Conservation (phyloP, 2,888 invertebrate genomes). For the Lepidochrysops patricia region DNA sequence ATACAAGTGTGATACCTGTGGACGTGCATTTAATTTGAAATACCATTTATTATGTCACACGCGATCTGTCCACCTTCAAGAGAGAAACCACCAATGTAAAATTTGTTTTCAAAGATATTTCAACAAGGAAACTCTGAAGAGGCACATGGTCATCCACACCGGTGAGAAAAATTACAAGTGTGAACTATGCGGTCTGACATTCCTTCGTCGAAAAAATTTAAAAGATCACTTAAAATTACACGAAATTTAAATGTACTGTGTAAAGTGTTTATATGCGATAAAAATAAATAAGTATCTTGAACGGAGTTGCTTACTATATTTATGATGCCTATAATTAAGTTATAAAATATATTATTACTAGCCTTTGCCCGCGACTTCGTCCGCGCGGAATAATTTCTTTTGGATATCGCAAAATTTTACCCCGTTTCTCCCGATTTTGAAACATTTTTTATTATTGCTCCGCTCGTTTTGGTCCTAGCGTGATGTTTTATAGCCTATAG, state of each 20-base stretch:
- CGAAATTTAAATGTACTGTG: slow-evolving; percentile 34
- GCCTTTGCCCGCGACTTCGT: no score
- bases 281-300: no score
- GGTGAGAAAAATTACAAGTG: slow-evolving; percentile 73
- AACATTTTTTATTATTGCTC: no score
- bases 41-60: slow-evolving; percentile 63
- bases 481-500: no score
- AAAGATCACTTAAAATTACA: slow-evolving; percentile 60
- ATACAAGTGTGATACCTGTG: slow-evolving; percentile 62
- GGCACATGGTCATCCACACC: slow-evolving; percentile 73
- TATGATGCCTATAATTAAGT: no score
- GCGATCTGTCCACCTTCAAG: slow-evolving; percentile 61
- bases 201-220: slow-evolving; percentile 59
- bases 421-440: no score
- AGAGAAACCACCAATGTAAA: slow-evolving; percentile 68
- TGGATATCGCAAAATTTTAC: no score
- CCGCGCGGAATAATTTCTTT: no score
- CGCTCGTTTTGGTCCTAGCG: no score
- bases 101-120: slow-evolving; percentile 70
- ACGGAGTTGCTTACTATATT: no score
- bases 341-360: no score
- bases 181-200: slow-evolving; percentile 67
- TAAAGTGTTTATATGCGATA: no score
- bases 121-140: slow-evolving; percentile 70
- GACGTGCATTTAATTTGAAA: slow-evolving; percentile 56